Evolutionary conservation across 2,797 vertebrate species (phyloP), one percentile per base, ranked within the genome.

Genomic region (Saxicola maurus): DNA sequence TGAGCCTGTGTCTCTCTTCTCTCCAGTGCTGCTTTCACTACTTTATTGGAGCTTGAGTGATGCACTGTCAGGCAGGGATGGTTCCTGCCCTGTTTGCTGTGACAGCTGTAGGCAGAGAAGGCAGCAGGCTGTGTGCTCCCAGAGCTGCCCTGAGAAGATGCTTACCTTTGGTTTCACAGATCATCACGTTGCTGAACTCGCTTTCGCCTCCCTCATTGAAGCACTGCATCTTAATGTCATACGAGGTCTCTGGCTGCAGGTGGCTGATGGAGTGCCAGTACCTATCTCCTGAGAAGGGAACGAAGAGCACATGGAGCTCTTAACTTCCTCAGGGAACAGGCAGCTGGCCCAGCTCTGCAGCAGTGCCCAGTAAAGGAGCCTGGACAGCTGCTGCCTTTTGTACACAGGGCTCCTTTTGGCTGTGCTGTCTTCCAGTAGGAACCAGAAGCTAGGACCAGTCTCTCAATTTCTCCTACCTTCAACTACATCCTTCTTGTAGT

Each of bases 211-310:
- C 99, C 95, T 99, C 98, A 0, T 99, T 99, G 96, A 98, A 99
- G 96, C 99, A 99, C 62, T 99, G 99, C 99, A 99, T 99, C 97
- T 99, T 99, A 90, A 99, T 99, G 96, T 99, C 99, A 2, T 99
- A 99, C 0, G 99, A 98, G 2, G 99, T 99, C 95, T 99, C 99
- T 0, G 99, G 98, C 97, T 99, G 99, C 60, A 99, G 97, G 96
- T 99, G 98, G 30, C 98, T 98, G 97, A 99, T 99, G 17, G 98
- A 99, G 82, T 99, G 99, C 98, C 98, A 99, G 95, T 99, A 99
- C 15, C 98, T 97, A 59, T 99, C 99, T 67, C 98, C 98, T 98
- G 95, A 65, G 72, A 48, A 93, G 14, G 59, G 23, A 93, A 61
- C 27, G 37, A 31, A 55, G 30, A 52, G 49, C 33, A 79, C 6